These are phyloP conservation scores for Galaxias olidus DNA, from an alignment of 2,797 vertebrate genomes.

Conservation along the genomic window DNA sequence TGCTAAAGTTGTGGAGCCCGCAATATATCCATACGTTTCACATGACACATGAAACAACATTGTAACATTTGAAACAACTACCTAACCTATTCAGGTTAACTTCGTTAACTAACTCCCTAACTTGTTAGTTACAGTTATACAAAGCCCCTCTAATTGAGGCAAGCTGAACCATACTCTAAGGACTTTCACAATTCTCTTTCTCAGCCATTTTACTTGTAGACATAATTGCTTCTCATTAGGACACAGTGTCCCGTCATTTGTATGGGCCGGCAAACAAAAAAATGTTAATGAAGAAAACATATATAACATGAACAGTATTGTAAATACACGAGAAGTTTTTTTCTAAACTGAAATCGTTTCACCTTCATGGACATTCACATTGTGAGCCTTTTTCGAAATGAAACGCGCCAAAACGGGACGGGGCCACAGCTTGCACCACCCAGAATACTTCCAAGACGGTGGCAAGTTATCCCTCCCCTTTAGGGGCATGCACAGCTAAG, in stretches of 20 bases:
- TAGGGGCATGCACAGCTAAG: too few species aligned
- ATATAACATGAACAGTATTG: too few species aligned
- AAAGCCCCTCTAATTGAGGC: neutral
- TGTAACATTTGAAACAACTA: conserved; percentile 4
- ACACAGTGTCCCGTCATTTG: conserved; percentile 14
- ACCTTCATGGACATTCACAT: conserved; percentile 35
- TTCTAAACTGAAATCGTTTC: conserved; percentile 21
- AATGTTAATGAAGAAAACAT: conserved; percentile 9
- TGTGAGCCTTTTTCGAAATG: conserved; percentile 30
- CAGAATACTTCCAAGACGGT: neutral
- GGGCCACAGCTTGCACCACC: neutral
- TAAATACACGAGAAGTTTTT: neutral
- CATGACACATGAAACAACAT: neutral
- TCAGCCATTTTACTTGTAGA: neutral
- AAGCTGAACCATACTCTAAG: neutral
- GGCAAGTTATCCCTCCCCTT: too few species aligned
- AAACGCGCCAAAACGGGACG: neutral
- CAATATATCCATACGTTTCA: neutral
- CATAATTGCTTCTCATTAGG: conserved; percentile 13
- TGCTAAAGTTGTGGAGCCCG: conserved; percentile 21
- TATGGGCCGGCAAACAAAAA: conserved; percentile 8
- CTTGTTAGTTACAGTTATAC: neutral
- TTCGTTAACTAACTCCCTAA: neutral
- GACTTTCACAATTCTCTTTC: conserved; percentile 1
- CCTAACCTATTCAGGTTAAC: neutral